Conservation (phyloP, 2,888 invertebrate species). For the Rotaria socialis region DNA sequence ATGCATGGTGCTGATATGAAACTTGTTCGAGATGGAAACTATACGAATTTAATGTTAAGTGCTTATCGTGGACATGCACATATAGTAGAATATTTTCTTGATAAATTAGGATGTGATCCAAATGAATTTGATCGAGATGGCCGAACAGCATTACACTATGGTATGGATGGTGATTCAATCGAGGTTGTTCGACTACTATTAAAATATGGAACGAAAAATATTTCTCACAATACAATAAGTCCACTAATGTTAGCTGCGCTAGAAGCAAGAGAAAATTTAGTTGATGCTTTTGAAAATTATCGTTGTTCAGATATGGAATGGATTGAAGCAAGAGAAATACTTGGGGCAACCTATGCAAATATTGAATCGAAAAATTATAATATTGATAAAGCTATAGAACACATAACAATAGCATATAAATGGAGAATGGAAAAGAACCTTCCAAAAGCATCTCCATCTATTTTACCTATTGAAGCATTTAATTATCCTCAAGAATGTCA, state of each 20-base stretch:
- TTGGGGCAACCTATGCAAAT: background rate
- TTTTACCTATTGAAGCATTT: background rate
- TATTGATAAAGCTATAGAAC: background rate
- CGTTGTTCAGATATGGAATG: background rate
- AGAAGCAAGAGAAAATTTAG: background rate
- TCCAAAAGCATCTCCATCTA: background rate
- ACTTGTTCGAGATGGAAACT: background rate
- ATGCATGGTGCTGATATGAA: background rate
- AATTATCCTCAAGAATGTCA: background rate
- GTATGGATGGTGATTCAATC: background rate
- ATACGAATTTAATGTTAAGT: conserved; percentile 10
- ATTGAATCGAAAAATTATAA: conserved; percentile 12
- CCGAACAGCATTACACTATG: background rate
- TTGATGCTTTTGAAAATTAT: background rate
- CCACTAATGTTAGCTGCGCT: background rate
- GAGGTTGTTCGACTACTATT: background rate
- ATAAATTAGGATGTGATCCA: background rate
- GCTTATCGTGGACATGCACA: background rate
- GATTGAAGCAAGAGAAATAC: background rate
- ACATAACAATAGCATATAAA: background rate
- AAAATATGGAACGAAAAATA: background rate
- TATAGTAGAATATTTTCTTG: background rate
- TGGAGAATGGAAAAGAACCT: background rate
- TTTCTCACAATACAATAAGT: background rate
- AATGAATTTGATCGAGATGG: conserved; percentile 18